Conservation (phyloP, 2,113 vertebrate species). For the Syrrhaptes paradoxus region DNA sequence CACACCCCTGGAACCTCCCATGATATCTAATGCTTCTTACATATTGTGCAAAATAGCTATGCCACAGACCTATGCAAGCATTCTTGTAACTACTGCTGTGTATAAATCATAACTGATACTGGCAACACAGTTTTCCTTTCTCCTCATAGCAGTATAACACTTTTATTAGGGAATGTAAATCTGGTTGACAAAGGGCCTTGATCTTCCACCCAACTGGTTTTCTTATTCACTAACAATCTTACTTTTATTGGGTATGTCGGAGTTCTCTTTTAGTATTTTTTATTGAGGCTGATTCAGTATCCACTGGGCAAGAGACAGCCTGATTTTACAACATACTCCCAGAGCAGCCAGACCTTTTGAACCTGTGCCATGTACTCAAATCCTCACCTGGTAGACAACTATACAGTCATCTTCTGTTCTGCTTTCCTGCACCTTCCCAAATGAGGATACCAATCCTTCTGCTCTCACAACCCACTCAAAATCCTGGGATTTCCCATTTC, state of each 20-base stretch:
- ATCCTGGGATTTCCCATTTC: neutral
- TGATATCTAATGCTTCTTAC: rapidly evolving
- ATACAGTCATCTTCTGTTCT: neutral
- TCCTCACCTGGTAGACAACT: neutral
- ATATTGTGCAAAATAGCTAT: neutral
- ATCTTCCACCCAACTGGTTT: neutral
- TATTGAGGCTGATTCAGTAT: constrained; percentile 2
- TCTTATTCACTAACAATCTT: neutral
- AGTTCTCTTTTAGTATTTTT: neutral
- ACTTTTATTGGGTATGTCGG: neutral
- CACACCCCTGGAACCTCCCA: neutral
- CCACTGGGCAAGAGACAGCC: neutral
- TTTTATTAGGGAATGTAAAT: constrained; percentile 35
- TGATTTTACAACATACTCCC: neutral
- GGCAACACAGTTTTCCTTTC: neutral
- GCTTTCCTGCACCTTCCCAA: neutral
- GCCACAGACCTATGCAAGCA: neutral
- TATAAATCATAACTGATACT: neutral
- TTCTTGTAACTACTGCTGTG: neutral
- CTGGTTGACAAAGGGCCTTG: neutral
- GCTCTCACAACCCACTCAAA: neutral
- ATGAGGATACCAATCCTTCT: neutral
- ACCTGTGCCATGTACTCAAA: neutral
- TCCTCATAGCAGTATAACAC: neutral
- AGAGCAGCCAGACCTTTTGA: neutral